Evolutionary conservation across 2,113 vertebrate genomes (phyloP).

Genomic region (Ophthalmolycus amberensis): DNA sequence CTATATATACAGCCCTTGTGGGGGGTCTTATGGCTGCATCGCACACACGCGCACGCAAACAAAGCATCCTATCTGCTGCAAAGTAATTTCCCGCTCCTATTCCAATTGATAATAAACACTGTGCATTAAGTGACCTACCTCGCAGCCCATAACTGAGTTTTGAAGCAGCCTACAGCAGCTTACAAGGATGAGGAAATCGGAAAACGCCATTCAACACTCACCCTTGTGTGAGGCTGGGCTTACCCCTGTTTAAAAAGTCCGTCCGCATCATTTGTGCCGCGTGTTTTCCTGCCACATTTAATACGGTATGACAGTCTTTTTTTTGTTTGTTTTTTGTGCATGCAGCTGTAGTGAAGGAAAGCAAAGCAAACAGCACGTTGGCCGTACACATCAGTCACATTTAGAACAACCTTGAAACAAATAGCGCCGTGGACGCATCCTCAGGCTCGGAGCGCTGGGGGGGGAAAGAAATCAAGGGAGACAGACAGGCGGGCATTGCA

Average conservation of each 20-base stretch:
- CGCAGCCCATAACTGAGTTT: constrained; percentile 47
- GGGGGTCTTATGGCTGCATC: constrained; percentile 41
- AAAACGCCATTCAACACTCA: constrained; percentile 50
- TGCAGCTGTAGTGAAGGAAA: constrained; percentile 54
- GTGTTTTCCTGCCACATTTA: constrained; percentile 60
- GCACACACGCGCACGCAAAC: constrained; percentile 18
- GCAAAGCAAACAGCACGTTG: constrained; percentile 68
- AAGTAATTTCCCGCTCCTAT: constrained; percentile 69
- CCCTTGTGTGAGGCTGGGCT: constrained; percentile 37
- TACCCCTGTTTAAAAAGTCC: constrained; percentile 44
- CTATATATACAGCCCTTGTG: constrained; percentile 67
- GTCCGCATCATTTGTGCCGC: constrained; percentile 54
- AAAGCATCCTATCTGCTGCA: constrained; percentile 47
- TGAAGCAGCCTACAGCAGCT: constrained; percentile 52
- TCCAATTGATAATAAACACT: constrained; percentile 71
- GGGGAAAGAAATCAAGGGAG: constrained; percentile 69
- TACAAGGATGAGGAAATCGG: constrained; percentile 49
- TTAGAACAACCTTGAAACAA: constrained; percentile 80
- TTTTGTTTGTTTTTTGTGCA: constrained; percentile 6
- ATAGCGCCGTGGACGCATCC: constrained; percentile 64
- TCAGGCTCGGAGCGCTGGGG: constrained; percentile 44
- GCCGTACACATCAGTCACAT: constrained; percentile 78
- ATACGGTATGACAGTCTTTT: constrained; percentile 59
- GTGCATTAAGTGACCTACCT: constrained; percentile 65
- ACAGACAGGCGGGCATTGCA: constrained; percentile 66